Base-by-base conservation (phyloP, 2,113 vertebrate genomes). In the Sorex araneus region DNA sequence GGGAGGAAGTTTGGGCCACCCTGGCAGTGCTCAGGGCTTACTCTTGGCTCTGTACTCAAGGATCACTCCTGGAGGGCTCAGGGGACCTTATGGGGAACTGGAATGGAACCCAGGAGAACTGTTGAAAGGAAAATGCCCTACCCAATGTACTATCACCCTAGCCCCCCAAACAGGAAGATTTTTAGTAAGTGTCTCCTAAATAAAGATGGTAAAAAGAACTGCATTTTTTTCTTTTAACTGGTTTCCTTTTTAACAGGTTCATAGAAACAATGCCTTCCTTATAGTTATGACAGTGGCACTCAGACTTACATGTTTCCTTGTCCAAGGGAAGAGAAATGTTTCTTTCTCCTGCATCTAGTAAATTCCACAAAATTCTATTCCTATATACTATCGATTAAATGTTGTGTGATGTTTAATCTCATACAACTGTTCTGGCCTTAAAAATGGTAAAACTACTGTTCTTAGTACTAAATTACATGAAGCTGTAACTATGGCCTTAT, bases 301-400 rank as follows among this genome's bases (percentile, higher is more conserved):
- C 8, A 84, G 28, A 73, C 81, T 92, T 84, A 34, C 30, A 45
- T 84, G 3, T 60, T 81, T 84, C 6, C 19, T 92, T 73, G 15
- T 84, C 6, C 64, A 90, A 87, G 45, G 3, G 47, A 86, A 93
- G 63, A 36, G 18, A 45, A 9, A 90, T 30, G 12, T 8, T 74
- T 8, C 3, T 88, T 94, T 66, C 40, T 45, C 47, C 9, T 60
- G 84, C 64, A 80, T 75, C 64, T 76, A 16, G 80, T 27, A 27
- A 16, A 70, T 85, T 67, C 45, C 1, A 28, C 18, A 27, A 94
- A 94, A 64, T 71, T 8, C 27, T 27, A 81, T 4, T 11, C 57
- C 67, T 32, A 21, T 87, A 23, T 84, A 11, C 27, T 82, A 73
- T 60, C 82, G 34, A 40, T 28, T 30, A 86, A 73, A 0, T 88